phyloP scores from a whole-genome alignment of 2,113 vertebrate genomes.

The Poeciliopsis prolifica region DNA sequence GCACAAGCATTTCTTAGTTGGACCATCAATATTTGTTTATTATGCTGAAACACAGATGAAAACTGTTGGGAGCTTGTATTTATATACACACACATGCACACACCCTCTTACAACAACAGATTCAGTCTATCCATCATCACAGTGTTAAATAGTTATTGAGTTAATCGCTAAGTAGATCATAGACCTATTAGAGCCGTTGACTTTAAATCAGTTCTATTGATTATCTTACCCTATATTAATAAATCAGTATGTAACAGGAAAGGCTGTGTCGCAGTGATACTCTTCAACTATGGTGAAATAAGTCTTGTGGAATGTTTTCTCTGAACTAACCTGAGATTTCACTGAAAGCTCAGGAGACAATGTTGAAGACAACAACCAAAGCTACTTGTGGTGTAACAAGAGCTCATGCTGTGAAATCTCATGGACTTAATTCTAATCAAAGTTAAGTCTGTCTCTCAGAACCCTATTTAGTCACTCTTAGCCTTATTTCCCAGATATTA shows the following conservation, averaged over 20 bases:
- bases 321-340: too few species aligned
- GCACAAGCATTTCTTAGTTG: neutral
- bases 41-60: neutral
- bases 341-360: too few species aligned
- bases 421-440: too few species aligned
- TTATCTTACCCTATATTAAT: slow-evolving; percentile 38
- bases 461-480: too few species aligned
- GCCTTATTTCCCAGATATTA: too few species aligned
- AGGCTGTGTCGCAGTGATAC: slow-evolving; percentile 22
- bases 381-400: too few species aligned
- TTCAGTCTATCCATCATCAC: slow-evolving; percentile 7
- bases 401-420: too few species aligned
- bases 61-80: neutral
- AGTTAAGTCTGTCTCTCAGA: too few species aligned
- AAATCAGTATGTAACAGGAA: slow-evolving; percentile 38
- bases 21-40: neutral
- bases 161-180: slow-evolving; percentile 52
- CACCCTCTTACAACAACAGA: neutral
- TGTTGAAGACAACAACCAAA: too few species aligned
- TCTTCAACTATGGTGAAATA: too few species aligned
- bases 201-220: slow-evolving; percentile 45
- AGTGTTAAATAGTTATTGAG: slow-evolving; percentile 52
- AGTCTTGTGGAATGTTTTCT: too few species aligned
- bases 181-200: slow-evolving; percentile 30
- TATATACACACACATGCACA: too few species aligned